Conservation (phyloP, 2,888 invertebrate genomes). For the Pristionchus fissidentatus region DNA sequence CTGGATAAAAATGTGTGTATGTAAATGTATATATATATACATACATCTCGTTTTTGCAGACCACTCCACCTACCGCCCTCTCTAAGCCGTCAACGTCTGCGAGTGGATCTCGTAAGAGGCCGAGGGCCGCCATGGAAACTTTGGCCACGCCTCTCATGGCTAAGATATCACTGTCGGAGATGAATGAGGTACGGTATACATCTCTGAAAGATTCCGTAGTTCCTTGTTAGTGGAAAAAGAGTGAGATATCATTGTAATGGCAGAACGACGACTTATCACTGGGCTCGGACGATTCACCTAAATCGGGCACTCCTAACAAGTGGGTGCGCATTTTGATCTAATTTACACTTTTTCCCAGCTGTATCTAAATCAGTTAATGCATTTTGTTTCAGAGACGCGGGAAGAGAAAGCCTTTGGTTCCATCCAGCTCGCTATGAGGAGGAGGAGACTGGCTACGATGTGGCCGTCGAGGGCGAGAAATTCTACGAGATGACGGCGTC, state of each 20-base stretch:
- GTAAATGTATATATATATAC: neutral
- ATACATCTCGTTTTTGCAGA: neutral
- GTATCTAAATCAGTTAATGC: neutral
- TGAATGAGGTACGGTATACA: constrained; percentile 15
- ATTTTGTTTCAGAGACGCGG: constrained; percentile 4
- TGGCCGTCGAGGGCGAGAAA: neutral
- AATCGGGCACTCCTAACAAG: constrained; percentile 25
- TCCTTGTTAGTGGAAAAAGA: neutral
- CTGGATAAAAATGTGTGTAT: no score
- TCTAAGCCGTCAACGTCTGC: neutral
- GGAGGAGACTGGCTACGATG: neutral
- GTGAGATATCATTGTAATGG: neutral
- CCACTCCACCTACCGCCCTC: neutral
- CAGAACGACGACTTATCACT: neutral
- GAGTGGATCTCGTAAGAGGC: constrained; percentile 33
- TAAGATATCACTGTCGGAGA: neutral
- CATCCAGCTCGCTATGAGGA: constrained; percentile 7
- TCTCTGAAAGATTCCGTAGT: neutral
- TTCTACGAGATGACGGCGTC: constrained; percentile 6
- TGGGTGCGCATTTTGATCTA: constrained; percentile 34
- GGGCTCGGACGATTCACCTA: neutral
- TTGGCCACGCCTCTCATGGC: constrained; percentile 1
- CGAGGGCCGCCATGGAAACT: neutral
- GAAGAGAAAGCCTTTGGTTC: constrained; percentile 16
- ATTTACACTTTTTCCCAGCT: neutral